phyloP scores from a whole-genome alignment of 2,113 vertebrate species.

The Chascanopsetta lugubris region DNA sequence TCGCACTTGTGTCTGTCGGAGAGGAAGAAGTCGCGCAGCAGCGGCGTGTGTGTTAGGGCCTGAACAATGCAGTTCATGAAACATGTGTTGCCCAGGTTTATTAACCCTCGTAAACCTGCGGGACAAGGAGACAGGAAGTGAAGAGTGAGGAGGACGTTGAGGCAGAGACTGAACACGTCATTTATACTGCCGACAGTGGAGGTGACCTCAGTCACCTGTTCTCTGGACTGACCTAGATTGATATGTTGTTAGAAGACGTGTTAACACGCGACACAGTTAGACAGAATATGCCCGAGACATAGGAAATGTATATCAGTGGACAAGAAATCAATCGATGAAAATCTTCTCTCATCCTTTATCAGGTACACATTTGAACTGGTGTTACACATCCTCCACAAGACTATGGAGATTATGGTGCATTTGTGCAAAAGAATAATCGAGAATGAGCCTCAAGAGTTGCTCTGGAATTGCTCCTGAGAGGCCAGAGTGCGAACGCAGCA shows the following conservation, averaged over 20 bases:
- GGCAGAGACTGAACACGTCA: neutral
- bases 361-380: no score
- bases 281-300: no score
- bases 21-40: constrained; percentile 97
- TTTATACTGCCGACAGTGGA: neutral
- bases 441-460: no score
- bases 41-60: constrained; percentile 96
- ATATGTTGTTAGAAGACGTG: neutral
- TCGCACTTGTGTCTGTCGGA: constrained; percentile 98
- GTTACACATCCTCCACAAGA: no score
- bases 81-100: constrained; percentile 98
- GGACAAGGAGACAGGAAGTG: constrained; percentile 29
- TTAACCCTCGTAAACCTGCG: constrained; percentile 94
- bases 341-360: no score
- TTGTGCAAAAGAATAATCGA: no score
- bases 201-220: constrained; percentile 4
- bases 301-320: no score
- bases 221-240: neutral
- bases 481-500: no score
- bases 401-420: no score
- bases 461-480: no score
- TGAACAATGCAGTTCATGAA: constrained; percentile 99
- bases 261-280: neutral
- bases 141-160: constrained; percentile 13
- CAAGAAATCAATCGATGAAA: no score